Percentiles rank a stretch among this genome's conserved stretches.
Evolutionary conservation across 2,888 invertebrate genomes (phyloP).

Genomic region (Cerastis rubricosa): DNA sequence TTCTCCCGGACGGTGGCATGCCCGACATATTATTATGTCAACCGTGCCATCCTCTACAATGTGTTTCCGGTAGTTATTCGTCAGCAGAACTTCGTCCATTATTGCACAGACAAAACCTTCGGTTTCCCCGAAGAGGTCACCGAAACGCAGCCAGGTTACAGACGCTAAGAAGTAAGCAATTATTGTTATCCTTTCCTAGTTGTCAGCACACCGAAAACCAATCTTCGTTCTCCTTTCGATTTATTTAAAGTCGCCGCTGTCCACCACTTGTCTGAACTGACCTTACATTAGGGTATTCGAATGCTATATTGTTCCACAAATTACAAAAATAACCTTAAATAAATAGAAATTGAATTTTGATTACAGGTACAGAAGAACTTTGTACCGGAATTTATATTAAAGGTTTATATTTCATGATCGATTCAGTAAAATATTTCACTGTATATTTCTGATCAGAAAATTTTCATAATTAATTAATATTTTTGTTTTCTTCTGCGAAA

Average conservation of each 20-base stretch:
- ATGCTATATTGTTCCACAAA: slow-evolving; percentile 35
- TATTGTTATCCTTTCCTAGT: neutral
- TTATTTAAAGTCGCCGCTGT: neutral
- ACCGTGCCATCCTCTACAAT: too few species aligned
- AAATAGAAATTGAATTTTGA: slow-evolving; percentile 40
- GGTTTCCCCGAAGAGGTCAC: too few species aligned
- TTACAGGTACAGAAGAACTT: slow-evolving; percentile 13
- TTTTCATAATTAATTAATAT: neutral
- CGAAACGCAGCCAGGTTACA: too few species aligned
- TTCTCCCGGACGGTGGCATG: too few species aligned
- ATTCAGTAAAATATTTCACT: slow-evolving; percentile 21
- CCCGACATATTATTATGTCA: too few species aligned
- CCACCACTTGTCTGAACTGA: slow-evolving; percentile 8
- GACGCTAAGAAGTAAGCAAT: too few species aligned
- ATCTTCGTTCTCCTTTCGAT: neutral
- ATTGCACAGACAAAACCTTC: too few species aligned
- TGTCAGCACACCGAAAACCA: too few species aligned
- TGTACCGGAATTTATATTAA: slow-evolving; percentile 2
- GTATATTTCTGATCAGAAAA: neutral
- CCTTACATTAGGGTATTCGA: slow-evolving; percentile 17
- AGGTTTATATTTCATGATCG: slow-evolving; percentile 6
- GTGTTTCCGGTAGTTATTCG: too few species aligned
- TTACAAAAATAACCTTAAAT: slow-evolving; percentile 20
- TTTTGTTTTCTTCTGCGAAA: neutral
- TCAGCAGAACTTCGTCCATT: too few species aligned